Percentiles rank a stretch among this genome's conserved stretches.
phyloP scores from a whole-genome alignment of 2,888 invertebrate species.

The Xylota segnis region DNA sequence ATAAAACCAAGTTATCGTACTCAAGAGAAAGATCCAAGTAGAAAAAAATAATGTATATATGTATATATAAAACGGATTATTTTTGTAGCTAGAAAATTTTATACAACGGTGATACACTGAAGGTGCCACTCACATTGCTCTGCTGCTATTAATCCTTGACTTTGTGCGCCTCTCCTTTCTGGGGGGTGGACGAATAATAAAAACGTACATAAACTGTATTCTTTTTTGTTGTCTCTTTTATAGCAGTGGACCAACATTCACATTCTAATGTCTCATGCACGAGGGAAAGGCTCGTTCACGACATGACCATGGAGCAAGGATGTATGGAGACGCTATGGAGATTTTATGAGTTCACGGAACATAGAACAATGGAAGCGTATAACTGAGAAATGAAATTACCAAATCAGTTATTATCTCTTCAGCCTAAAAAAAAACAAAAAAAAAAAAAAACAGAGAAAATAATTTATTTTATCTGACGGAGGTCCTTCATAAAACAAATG shows the following conservation, averaged over 20 bases:
- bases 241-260: slow-evolving; percentile 56
- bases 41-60: slow-evolving; percentile 13
- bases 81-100: slow-evolving; percentile 45
- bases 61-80: slow-evolving; percentile 37
- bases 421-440: slow-evolving; percentile 76
- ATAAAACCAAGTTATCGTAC: slow-evolving; percentile 54
- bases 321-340: slow-evolving; percentile 62
- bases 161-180: slow-evolving; percentile 42
- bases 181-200: slow-evolving; percentile 54
- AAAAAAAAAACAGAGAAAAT: slow-evolving; percentile 81
- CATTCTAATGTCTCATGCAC: slow-evolving; percentile 55
- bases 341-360: slow-evolving; percentile 73
- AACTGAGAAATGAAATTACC: slow-evolving; percentile 66
- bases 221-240: slow-evolving; percentile 31
- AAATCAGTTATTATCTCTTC: slow-evolving; percentile 71
- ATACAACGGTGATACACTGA: slow-evolving; percentile 40
- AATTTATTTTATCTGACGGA: slow-evolving; percentile 79
- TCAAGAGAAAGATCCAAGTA: slow-evolving; percentile 29
- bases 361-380: slow-evolving; percentile 68
- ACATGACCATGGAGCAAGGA: slow-evolving; percentile 58
- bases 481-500: slow-evolving; percentile 82
- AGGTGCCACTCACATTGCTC: slow-evolving; percentile 57
- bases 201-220: slow-evolving; percentile 57
- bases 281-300: slow-evolving; percentile 43
- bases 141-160: slow-evolving; percentile 71